Base-by-base conservation (phyloP, 1,140 invertebrate genomes). In the Bombus fervidus region DNA sequence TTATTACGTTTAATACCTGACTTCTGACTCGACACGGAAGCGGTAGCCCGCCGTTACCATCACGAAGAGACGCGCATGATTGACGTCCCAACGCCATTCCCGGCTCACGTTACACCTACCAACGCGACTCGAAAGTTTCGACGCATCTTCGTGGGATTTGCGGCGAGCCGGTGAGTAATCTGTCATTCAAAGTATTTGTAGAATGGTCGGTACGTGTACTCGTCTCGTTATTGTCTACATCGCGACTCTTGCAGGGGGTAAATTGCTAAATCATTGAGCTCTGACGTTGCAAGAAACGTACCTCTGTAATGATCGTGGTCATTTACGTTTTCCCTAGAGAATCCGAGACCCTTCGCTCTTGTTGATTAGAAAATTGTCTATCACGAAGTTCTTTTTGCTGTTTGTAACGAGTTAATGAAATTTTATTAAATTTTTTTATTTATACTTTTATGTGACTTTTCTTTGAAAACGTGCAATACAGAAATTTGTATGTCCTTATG, bases 1-100 rank as follows among this genome's bases (percentile, higher is more conserved):
- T 87, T 84, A 78, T 84, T 79, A 53, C 86, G 82, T 87, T 87
- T 85, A 79, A 79, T 78, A 80, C 75, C 82, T 84, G 86, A 84
- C 68, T 84, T 62, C 66, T 72, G 59, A 59, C 75, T 73, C 68
- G 74, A 39, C 86, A 74, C 81, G 81, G 69, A 64, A 78, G 53
- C 53, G 57, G 69, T 47, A 39, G 47, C 59, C 43, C 43, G 47
- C 78, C 53, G 37, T 66, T 76, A 73, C 41, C 69, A 47, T 81
- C 78, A 74, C 78, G 69, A 85, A 69, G 78, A 75, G 78, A 81
- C 69, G 47, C 6, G 53, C 22, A 34, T 85, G 69, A 75, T 79
- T 85, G 84, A 81, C 84, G 79, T 75, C 13, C 3, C 78, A 43
- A 43, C 83, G 66, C 34, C 41, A 39, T 41, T 28, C 47, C 34